Base-by-base conservation (phyloP, 2,113 vertebrate genomes). In the Vanacampus margaritifer region DNA sequence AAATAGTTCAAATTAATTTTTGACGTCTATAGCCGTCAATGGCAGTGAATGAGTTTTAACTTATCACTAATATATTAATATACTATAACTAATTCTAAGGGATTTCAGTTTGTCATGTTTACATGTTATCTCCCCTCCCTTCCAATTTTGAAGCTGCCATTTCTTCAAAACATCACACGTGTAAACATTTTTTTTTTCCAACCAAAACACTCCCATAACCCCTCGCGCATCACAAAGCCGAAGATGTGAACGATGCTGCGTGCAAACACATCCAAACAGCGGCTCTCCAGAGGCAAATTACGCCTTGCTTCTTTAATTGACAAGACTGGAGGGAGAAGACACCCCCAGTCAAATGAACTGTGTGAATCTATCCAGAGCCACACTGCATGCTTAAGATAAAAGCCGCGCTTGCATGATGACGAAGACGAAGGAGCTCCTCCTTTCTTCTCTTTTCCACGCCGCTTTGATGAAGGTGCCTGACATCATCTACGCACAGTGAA, bases 391-490 rank as follows among this genome's bases (percentile, higher is more conserved):
- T 61, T 75, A 86, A 54, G 77, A 79, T 81, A 81, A 74, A 68
- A 81, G 84, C 75, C 36, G 59, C 37, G 6, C 70, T n/a, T 72
- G 69, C 72, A 72, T 79, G 76, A 75, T 65, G 66, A 69, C 74
- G 26, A 35, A 65, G 73, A 78, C 70, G 12, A 17, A 45, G 14
- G 14, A 26, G 73, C 73, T 81, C 80, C 79, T 23, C 13, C 26
- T 50, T 50, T 53, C 46, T 78, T 82, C 79, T 89, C 80, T 88
- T n/a, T 89, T 82, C 75, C 84, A 85, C 79, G 79, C 72, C 7
- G 56, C 58, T 80, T 84, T 86, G 86, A 90, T 90, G 88, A 91
- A 91, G 80, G 81, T 87, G 86, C 76, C 84, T 88, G 89, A 88
- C 91, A 91, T 92, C 87, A 90, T 90, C 87, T 88, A 83, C 88